Conservation (phyloP, 1,140 invertebrate species). For the Drosophila pandora region DNA sequence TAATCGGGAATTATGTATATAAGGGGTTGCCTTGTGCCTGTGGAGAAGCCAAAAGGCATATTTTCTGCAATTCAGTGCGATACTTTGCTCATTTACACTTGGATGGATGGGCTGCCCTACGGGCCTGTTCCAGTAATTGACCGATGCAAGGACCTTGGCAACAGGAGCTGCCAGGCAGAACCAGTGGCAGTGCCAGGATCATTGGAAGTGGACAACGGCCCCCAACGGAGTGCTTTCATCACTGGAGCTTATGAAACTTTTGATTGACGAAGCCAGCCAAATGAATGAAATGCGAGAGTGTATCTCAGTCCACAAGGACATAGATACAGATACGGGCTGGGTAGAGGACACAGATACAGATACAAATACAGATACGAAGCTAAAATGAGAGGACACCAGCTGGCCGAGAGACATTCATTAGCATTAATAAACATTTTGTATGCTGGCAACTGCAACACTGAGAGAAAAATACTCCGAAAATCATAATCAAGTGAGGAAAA, state of each 20-base stretch:
- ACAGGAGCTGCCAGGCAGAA: slow-evolving; percentile 2
- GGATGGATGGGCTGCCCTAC: slow-evolving; percentile 49
- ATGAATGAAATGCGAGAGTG: slow-evolving; percentile 45
- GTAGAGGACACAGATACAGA: slow-evolving; percentile 18
- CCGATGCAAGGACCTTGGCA: slow-evolving; percentile 47
- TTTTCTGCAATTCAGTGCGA: slow-evolving; percentile 68
- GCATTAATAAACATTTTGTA: slow-evolving; percentile 64
- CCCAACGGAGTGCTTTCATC: slow-evolving; percentile 67
- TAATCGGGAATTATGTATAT: slow-evolving; percentile 47
- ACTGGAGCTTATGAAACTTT: slow-evolving; percentile 60
- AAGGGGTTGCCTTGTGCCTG: not conserved
- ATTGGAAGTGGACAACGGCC: slow-evolving; percentile 52
- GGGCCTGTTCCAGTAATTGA: slow-evolving; percentile 52
- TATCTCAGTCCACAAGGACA: slow-evolving; percentile 26
- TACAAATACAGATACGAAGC: slow-evolving; percentile 4
- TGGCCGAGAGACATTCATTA: slow-evolving; percentile 53
- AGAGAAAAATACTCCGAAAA: slow-evolving; percentile 6
- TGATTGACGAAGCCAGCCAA: slow-evolving; percentile 56
- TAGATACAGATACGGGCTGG: slow-evolving; percentile 2
- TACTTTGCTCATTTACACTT: slow-evolving; percentile 80
- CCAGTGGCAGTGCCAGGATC: slow-evolving; percentile 13
- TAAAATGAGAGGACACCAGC: slow-evolving; percentile 38
- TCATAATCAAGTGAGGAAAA: not conserved
- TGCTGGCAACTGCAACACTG: slow-evolving; percentile 37
- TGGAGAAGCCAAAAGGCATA: slow-evolving; percentile 46